These are phyloP conservation scores for Spilosoma lubricipeda DNA, from an alignment of 2,888 invertebrate genomes.

Conservation along the genomic window DNA sequence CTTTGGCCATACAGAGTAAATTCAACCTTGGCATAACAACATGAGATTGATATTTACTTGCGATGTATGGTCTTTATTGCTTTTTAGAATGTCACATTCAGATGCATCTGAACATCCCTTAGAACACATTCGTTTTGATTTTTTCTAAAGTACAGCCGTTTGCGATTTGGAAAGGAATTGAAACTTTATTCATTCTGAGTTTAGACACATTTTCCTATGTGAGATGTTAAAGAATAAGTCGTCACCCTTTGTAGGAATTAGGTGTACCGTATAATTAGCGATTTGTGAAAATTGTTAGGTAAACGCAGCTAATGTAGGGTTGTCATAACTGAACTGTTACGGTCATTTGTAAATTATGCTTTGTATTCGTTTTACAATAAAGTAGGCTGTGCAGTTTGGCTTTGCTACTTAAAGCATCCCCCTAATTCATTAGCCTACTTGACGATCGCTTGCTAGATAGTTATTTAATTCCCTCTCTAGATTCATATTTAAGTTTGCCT, in stretches of 20 bases:
- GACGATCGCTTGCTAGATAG: too few species aligned
- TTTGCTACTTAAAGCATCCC: background rate
- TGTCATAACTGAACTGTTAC: conserved; percentile 23
- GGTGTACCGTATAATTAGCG: conserved; percentile 83
- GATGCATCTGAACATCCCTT: conserved; percentile 85
- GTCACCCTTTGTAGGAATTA: conserved; percentile 76
- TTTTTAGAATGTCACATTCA: conserved; percentile 46
- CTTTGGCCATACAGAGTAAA: conserved; percentile 32
- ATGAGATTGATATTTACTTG: conserved; percentile 50
- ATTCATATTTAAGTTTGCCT: background rate
- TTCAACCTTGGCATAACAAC: conserved; percentile 20
- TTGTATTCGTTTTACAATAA: background rate
- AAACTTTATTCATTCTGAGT: conserved; percentile 32
- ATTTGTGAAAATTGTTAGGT: conserved; percentile 83
- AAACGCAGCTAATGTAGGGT: conserved; percentile 65
- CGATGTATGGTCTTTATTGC: conserved; percentile 41
- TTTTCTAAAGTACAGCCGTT: conserved; percentile 47
- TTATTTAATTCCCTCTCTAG: too few species aligned
- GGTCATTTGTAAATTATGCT: background rate
- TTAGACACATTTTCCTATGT: conserved; percentile 52
- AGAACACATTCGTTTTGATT: conserved; percentile 73
- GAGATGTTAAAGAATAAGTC: conserved; percentile 57
- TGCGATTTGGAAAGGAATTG: conserved; percentile 37
- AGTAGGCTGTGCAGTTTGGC: background rate
- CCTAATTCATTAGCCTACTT: too few species aligned